A percentile compares a stretch with the other conserved stretches of the same genome.
Evolutionary conservation across 2,888 invertebrate species (phyloP).

Genomic region (Seira sanloemensis): DNA sequence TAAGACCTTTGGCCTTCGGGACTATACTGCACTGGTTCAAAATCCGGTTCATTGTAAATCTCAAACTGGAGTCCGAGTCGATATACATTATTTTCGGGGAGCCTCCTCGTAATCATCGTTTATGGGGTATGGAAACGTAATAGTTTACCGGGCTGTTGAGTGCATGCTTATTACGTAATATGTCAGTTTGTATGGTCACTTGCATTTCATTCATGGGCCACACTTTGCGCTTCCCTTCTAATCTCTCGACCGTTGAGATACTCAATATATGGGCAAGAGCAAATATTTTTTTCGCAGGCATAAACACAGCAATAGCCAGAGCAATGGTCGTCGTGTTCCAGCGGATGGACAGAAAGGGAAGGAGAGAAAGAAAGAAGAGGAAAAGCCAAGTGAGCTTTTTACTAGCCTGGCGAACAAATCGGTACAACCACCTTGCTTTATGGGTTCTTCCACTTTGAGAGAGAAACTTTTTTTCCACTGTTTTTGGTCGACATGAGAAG

Average conservation of each 20-base stretch:
- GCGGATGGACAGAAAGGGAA: not conserved
- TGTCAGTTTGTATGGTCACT: not conserved
- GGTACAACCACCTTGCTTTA: not conserved
- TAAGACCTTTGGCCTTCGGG: too few relatives aligned
- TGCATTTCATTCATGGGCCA: not conserved
- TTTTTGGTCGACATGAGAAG: not conserved
- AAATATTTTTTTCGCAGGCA: not conserved
- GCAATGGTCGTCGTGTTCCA: too few relatives aligned
- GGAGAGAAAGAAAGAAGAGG: not conserved
- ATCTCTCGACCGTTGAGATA: not conserved
- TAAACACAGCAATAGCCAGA: too few relatives aligned
- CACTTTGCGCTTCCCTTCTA: not conserved
- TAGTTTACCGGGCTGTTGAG: too few relatives aligned
- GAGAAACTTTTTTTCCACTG: not conserved
- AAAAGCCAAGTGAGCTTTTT: not conserved
- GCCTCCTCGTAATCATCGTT: too few relatives aligned
- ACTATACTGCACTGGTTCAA: too few relatives aligned
- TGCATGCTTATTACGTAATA: too few relatives aligned
- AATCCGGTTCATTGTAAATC: too few relatives aligned
- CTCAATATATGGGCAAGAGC: not conserved
- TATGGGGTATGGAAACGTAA: too few relatives aligned
- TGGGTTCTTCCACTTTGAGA: not conserved
- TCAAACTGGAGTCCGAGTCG: too few relatives aligned
- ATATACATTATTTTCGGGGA: too few relatives aligned
- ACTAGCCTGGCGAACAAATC: not conserved